phyloP scores from a whole-genome alignment of 2,113 vertebrate species.

The Podarcis cretensis region DNA sequence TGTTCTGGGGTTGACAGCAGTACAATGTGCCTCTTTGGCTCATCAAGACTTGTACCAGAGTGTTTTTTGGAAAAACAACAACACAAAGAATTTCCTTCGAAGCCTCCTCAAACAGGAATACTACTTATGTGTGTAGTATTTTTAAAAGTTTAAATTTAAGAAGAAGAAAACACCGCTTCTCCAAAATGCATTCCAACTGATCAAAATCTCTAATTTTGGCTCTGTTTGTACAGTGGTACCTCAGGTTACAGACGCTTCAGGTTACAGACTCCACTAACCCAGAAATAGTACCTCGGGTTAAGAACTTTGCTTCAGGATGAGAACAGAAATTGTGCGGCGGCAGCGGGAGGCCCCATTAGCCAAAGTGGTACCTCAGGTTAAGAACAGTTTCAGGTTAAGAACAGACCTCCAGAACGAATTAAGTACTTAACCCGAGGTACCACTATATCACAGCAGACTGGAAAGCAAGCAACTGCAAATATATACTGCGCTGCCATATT shows the following conservation, averaged over 20 bases:
- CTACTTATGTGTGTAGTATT: not conserved
- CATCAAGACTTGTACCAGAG: not conserved
- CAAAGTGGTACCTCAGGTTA: too few species aligned
- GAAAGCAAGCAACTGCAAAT: not conserved
- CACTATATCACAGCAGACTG: not conserved
- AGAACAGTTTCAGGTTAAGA: too few species aligned
- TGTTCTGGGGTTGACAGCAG: conserved; percentile 13
- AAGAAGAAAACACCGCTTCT: not conserved
- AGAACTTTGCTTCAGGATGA: too few species aligned
- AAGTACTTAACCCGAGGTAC: too few species aligned
- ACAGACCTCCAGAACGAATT: too few species aligned
- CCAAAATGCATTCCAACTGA: not conserved
- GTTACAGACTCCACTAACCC: too few species aligned
- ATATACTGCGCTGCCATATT: not conserved
- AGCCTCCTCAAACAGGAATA: not conserved
- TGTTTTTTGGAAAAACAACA: not conserved
- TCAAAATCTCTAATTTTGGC: not conserved
- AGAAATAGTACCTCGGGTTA: too few species aligned
- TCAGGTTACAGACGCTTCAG: too few species aligned
- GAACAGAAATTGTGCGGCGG: too few species aligned
- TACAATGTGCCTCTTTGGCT: not conserved
- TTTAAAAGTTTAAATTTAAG: not conserved
- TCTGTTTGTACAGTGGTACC: not conserved
- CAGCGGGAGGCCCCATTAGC: too few species aligned
- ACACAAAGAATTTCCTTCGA: conserved; percentile 21